Conservation (phyloP, 1,140 invertebrate species). For the Brachionus rotundiformis region DNA sequence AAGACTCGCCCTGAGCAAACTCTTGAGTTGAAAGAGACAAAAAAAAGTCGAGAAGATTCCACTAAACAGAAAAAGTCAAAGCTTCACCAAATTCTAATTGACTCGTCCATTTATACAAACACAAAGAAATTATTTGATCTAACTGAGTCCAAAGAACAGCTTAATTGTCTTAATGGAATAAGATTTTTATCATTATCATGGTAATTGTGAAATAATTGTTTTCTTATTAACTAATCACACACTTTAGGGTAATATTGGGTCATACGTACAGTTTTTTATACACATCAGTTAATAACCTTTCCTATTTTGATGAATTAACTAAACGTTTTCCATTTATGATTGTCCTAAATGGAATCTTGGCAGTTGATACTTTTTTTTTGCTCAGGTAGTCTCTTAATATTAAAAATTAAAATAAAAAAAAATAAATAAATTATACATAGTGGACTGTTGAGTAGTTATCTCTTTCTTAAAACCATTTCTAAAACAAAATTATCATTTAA, state of each 20-base stretch:
- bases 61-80: background rate
- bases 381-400: conserved; percentile 49
- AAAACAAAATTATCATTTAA: conserved; percentile 54
- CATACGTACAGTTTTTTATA: conserved; percentile 69
- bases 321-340: conserved; percentile 56
- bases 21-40: background rate
- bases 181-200: conserved; percentile 24
- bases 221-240: conserved; percentile 54
- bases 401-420: background rate
- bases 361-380: conserved; percentile 88
- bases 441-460: conserved; percentile 68
- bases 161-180: conserved; percentile 32
- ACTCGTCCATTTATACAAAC: conserved; percentile 10
- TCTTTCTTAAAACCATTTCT: conserved; percentile 65
- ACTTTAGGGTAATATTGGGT: conserved; percentile 82
- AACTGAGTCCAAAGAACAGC: conserved; percentile 9
- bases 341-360: conserved; percentile 76
- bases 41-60: background rate
- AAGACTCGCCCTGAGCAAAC: background rate
- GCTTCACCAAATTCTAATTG: background rate
- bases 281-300: background rate
- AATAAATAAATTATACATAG: conserved; percentile 57
- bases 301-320: conserved; percentile 18
- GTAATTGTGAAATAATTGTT: background rate
- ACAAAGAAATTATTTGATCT: conserved; percentile 20